Base-by-base conservation (phyloP, 1,140 invertebrate genomes). In the Apocrypta bakeri region DNA sequence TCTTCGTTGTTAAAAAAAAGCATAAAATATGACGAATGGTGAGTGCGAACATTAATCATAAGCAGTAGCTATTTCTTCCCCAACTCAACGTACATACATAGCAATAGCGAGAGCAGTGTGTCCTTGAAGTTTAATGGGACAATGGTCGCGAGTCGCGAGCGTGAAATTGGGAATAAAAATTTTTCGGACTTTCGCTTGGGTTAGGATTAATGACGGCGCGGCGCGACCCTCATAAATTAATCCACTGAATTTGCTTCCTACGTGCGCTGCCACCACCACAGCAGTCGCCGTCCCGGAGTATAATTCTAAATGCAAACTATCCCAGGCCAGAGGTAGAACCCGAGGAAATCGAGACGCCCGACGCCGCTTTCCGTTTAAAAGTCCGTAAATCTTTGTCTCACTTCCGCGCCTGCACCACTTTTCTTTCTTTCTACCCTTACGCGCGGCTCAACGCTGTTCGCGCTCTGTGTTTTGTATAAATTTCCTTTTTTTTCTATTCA, bases 121-220 rank as follows among this genome's bases (percentile, higher is more conserved):
- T 79, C 79, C 73, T 78, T 61, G 48, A 75, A 79, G 79, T 84
- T 86, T 86, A 84, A 86, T 85, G 83, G 82, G 83, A 86, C 82
- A 85, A 82, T 82, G 71, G 78, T 37, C 71, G 48, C 25, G 71
- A 37, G 56, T 42, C 56, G 66, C n/a, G 72, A 83, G 83, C 83
- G 83, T 85, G 77, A 86, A 86, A 86, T 85, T 86, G 84, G 66
- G 56, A 85, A 84, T 85, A 79, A 85, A 84, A 82, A 81, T 84
- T 85, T 84, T 83, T 77, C 48, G 63, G 40, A 64, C 64, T 25
- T 17, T 21, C 48, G 33, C n/a, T 24, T 12, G 69, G 31, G 63
- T 17, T 7, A 79, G 68, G 71, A 85, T 85, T 85, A 84, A 85
- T 85, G 77, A 76, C 33, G 6, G 40, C 33, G 42, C 63, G 25